Base-by-base conservation (phyloP, 2,797 vertebrate species). In the Delichon dasypus region DNA sequence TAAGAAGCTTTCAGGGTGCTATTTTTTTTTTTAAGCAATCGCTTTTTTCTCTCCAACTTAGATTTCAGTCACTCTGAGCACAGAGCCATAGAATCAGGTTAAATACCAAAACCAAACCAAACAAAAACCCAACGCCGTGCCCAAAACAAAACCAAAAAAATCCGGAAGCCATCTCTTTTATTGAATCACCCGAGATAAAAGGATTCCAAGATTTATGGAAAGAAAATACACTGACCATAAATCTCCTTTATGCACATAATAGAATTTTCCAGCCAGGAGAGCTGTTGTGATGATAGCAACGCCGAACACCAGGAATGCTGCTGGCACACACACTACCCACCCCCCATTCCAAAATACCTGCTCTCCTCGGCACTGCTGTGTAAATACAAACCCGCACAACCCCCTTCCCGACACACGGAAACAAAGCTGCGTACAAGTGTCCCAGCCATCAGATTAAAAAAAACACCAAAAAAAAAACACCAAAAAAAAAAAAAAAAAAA, bases 381-480 rank as follows among this genome's bases (percentile, higher is more conserved):
- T 82, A 83, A 94, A 96, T 87, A 91, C 64, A 38, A 85, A 53
- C 83, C 86, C 64, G 75, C 86, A 67, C 75, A 83, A 25, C 82
- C 78, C 82, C 90, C 88, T 71, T 71, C 76, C 79, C 2, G 81
- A 68, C 88, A 82, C 90, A 94, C 4, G 86, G 82, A 92, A 96
- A 96, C 95, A 96, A 97, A 97, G 95, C 93, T 96, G 75, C 70
- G 64, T 70, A 42, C 92, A 94, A 97, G 96, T 95, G 76, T 93
- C 91, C 90, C 88, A 65, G 66, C 65, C 13, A 75, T 74, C 81
- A 54, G 51, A 94, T 88, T 21, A 54, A 54, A 51, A 51, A 38
- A 38, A 38, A 10, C n/a, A n/a, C n/a, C n/a, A 38, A 10, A 10
- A 51, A 30, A 29, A 84, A 89, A 87, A 30, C 7, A 38, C n/a